Evolutionary conservation across 2,113 vertebrate species (phyloP), one percentile per base, ranked within the genome.

Genomic region (Pao palembangensis): DNA sequence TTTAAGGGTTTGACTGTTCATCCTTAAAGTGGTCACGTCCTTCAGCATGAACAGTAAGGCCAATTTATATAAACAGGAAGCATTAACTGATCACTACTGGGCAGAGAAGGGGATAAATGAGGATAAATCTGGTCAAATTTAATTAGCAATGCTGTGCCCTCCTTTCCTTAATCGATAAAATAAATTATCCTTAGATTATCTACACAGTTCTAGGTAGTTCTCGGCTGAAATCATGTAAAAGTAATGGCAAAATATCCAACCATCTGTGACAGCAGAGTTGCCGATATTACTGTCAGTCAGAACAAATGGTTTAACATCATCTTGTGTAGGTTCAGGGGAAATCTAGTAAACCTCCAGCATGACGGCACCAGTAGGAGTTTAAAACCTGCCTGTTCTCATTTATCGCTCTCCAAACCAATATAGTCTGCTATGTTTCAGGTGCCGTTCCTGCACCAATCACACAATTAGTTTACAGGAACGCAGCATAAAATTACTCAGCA

Each of bases 41-140:
- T 38, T 38, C 34, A 38, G 34, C 34, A 3, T 38, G 10, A 38
- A 38, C 1, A 38, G 11, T 38, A 38, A 38, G 34, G 34, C 34
- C 34, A 11, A 11, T 38, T 38, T 38, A 38, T 12, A 12, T 38
- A 38, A 67, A 20, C 51, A n/a, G 25, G 58, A 67, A 25, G 49
- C 50, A 20, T 56, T 70, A 70, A 77, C 66, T 69, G 64, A 67
- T 70, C 64, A 63, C 50, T 57, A 62, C 14, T 52, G 61, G 25
- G 20, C 46, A 20, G 7, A 64, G 53, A 47, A 1, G 0, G 49
- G 34, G 38, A 64, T 48, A 11, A 6, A 68, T 61, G 0, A 46
- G 34, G 38, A 64, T 48, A 11, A 6, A 65, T 64, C 48, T 51
- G 51, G 21, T 23, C 28, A 54, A 69, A 67, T 51, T 50, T 21